Conservation (phyloP, 2,888 invertebrate species). For the Stenchaetothrips biformis region DNA sequence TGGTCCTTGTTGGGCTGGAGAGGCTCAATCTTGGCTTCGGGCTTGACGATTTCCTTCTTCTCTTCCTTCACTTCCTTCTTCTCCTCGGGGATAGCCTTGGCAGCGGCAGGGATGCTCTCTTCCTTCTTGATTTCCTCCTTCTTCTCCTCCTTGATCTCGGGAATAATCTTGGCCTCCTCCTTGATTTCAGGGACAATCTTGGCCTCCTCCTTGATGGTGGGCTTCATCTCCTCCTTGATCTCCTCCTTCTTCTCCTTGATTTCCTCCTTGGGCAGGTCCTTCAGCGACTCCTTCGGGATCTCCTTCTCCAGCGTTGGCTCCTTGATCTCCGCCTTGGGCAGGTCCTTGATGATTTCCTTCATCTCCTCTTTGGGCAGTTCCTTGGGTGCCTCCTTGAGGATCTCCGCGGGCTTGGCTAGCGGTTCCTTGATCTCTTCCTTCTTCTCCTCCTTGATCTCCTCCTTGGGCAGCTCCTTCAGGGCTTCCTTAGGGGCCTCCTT, state of each 20-base stretch:
- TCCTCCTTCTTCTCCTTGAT: constrained; percentile 24
- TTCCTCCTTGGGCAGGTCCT: constrained; percentile 25
- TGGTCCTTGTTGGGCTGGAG: constrained; percentile 1
- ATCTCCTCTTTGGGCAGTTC: constrained; percentile 39
- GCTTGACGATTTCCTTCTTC: constrained; percentile 34
- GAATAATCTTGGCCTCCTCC: constrained; percentile 41
- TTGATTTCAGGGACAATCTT: constrained; percentile 42
- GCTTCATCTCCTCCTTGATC: constrained; percentile 26
- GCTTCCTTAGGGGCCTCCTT: not conserved
- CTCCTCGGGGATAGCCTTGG: constrained; percentile 35
- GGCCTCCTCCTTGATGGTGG: constrained; percentile 33
- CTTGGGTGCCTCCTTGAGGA: constrained; percentile 40
- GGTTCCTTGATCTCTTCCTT: constrained; percentile 21
- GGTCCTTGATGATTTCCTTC: not conserved
- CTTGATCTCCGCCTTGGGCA: not conserved
- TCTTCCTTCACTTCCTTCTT: constrained; percentile 35
- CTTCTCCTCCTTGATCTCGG: constrained; percentile 30
- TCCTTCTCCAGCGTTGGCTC: constrained; percentile 6
- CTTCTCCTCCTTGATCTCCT: constrained; percentile 17
- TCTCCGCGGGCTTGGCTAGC: not conserved
- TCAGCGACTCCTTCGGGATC: not conserved
- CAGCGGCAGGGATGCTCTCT: constrained; percentile 27
- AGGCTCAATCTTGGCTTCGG: constrained; percentile 28
- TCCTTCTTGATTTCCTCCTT: constrained; percentile 29
- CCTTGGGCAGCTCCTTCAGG: not conserved